Percentiles rank a stretch among this genome's conserved stretches.
Conservation (phyloP, 2,113 vertebrate genomes). For the Peromyscus leucopus region DNA sequence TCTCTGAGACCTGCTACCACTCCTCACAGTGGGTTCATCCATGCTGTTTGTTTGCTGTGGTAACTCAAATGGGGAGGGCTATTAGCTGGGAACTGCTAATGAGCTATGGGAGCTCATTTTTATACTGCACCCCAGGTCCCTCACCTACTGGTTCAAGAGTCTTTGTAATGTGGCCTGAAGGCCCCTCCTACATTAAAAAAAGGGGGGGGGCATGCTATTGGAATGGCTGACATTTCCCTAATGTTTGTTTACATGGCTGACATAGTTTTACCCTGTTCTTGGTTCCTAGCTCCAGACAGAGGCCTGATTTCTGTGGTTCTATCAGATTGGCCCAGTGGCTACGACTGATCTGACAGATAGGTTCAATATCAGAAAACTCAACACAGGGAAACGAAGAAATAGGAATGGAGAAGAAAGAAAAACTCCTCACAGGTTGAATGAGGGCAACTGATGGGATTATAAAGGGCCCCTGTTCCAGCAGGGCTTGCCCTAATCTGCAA, state of each 20-base stretch:
- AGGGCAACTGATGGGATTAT: neutral
- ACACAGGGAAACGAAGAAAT: neutral
- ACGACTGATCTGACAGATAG: neutral
- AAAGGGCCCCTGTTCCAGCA: neutral
- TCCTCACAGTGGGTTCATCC: neutral
- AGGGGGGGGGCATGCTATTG: neutral
- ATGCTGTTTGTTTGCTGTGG: neutral
- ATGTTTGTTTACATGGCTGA: neutral
- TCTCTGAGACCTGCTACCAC: neutral
- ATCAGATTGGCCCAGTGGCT: neutral
- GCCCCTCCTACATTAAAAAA: neutral
- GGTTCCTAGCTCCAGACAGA: neutral
- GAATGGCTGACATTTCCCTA: neutral
- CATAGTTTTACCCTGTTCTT: neutral
- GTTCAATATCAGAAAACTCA: neutral
- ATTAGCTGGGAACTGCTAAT: neutral
- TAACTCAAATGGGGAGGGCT: neutral
- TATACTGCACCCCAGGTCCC: no score
- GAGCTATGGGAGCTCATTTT: neutral
- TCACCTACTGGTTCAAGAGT: neutral
- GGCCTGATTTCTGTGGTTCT: neutral
- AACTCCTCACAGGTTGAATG: neutral
- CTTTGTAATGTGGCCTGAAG: neutral
- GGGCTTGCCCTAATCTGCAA: neutral
- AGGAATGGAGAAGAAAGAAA: neutral